These are phyloP conservation scores for Plagodis dolabraria DNA, from an alignment of 2,888 invertebrate genomes.

Conservation along the genomic window DNA sequence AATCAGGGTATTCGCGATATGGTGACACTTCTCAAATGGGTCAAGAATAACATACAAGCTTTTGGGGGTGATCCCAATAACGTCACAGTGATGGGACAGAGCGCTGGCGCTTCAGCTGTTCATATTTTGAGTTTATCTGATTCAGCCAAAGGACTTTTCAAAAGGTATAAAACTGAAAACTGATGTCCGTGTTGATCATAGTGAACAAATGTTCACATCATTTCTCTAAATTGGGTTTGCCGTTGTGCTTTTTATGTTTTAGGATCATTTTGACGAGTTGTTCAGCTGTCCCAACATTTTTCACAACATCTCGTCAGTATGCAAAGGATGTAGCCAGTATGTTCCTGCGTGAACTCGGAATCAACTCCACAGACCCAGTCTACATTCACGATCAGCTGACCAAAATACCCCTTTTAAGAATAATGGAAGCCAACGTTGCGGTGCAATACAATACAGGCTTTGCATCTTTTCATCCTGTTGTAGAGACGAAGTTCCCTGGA, in stretches of 20 bases:
- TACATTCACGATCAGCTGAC: slow-evolving; percentile 41
- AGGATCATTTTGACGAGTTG: slow-evolving; percentile 47
- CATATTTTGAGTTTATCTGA: slow-evolving; percentile 47
- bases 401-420: slow-evolving; percentile 46
- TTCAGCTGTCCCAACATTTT: slow-evolving; percentile 36
- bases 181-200: no score
- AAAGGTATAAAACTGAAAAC: no score
- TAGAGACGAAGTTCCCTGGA: slow-evolving; percentile 40
- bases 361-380: slow-evolving; percentile 44
- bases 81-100: slow-evolving; percentile 50
- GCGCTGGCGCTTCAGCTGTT: slow-evolving; percentile 40
- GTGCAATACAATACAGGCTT: slow-evolving; percentile 38
- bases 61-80: slow-evolving; percentile 18
- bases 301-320: slow-evolving; percentile 40
- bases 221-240: no score
- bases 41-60: no score
- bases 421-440: slow-evolving; percentile 42
- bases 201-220: no score
- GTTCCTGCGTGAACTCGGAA: slow-evolving; percentile 65
- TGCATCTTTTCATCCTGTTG: slow-evolving; percentile 43
- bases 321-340: slow-evolving; percentile 34
- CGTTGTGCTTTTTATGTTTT: slow-evolving; percentile 21
- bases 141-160: slow-evolving; percentile 41
- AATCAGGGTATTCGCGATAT: no score
- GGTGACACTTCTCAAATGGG: no score